Conservation (phyloP, 2,113 vertebrate genomes). For the Pseudorhombus dupliciocellatus region DNA sequence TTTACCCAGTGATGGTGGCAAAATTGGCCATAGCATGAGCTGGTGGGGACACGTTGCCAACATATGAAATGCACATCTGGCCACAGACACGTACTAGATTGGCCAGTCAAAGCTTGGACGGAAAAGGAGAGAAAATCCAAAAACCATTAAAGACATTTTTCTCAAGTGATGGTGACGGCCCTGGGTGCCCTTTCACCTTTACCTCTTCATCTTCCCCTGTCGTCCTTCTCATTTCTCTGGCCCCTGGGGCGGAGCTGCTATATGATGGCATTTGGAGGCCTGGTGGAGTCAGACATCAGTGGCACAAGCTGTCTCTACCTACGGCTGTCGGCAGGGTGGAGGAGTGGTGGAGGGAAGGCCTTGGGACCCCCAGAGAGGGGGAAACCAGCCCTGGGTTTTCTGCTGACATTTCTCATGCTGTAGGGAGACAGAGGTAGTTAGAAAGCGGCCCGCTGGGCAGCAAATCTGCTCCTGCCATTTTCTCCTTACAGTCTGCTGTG, state of each 20-base stretch:
- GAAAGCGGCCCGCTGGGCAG: conserved; percentile 10
- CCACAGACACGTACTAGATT: not conserved
- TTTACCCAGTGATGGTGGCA: too few species aligned
- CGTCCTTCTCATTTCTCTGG: conserved; percentile 16
- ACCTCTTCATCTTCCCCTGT: conserved; percentile 39
- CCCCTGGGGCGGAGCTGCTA: conserved; percentile 55
- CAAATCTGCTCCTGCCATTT: conserved; percentile 17
- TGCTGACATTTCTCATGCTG: conserved; percentile 57
- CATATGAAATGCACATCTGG: too few species aligned
- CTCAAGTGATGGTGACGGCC: not conserved
- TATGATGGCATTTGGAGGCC: conserved; percentile 69
- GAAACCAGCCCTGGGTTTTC: conserved; percentile 23
- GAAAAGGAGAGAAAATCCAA: not conserved
- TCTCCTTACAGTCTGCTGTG: conserved; percentile 6
- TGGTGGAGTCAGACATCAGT: conserved; percentile 17
- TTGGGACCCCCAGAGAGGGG: conserved; percentile 43
- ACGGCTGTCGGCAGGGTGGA: conserved; percentile 34
- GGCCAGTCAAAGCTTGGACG: not conserved
- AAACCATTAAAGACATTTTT: not conserved
- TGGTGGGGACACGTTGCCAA: too few species aligned
- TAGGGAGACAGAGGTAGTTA: conserved; percentile 20
- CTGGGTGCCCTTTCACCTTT: conserved; percentile 30
- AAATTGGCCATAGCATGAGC: too few species aligned
- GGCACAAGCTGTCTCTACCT: conserved; percentile 48
- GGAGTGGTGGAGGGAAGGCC: conserved; percentile 40